phyloP scores from a whole-genome alignment of 2,888 invertebrate genomes.

The Pyrrhosoma nymphula region DNA sequence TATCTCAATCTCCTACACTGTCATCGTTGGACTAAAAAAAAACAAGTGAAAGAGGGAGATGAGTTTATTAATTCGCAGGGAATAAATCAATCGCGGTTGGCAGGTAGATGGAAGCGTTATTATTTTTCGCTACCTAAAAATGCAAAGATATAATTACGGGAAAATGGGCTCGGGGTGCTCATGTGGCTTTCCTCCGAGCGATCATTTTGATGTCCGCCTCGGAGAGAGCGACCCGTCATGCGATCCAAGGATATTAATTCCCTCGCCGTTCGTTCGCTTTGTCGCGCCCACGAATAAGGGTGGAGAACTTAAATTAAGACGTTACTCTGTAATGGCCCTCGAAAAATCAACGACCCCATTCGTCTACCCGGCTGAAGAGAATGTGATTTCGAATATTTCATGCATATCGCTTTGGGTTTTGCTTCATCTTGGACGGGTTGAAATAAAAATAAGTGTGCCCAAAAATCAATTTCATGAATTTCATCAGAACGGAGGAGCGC shows the following conservation, averaged over 20 bases:
- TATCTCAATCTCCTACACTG: constrained; percentile 24
- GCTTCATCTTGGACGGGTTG: neutral
- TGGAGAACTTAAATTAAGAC: neutral
- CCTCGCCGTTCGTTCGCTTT: neutral
- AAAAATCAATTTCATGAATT: neutral
- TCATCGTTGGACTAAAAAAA: neutral
- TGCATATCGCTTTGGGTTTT: neutral
- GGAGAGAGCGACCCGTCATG: neutral
- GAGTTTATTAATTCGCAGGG: constrained; percentile 28
- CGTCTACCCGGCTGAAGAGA: neutral
- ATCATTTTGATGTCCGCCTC: neutral
- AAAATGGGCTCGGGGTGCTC: neutral
- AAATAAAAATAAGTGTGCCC: neutral
- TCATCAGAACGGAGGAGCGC: neutral
- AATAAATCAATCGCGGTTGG: constrained; percentile 20
- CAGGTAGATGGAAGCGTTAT: neutral
- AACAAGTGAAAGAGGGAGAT: neutral
- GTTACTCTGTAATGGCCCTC: neutral
- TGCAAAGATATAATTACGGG: neutral
- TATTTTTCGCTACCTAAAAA: constrained; percentile 10
- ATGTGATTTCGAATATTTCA: neutral
- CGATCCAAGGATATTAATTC: neutral
- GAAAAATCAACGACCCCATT: neutral
- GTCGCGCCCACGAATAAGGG: neutral
- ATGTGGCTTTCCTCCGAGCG: neutral